Evolutionary conservation across 2,797 vertebrate species (phyloP), one percentile per base, ranked within the genome.

Genomic region (Sebastes cheni): DNA sequence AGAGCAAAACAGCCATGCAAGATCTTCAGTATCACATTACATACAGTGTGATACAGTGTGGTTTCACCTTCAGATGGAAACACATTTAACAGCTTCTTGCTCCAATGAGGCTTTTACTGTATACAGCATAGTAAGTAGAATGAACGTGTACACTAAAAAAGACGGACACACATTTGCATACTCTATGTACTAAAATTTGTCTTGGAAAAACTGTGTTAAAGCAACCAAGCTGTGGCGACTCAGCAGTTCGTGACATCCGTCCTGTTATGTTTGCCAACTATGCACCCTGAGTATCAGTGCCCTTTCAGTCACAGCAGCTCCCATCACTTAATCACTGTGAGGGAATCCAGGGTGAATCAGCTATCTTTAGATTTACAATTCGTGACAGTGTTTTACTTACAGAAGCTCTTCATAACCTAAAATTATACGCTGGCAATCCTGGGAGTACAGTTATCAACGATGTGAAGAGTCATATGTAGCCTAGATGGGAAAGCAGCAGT

Each of bases 261-360:
- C 46, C 46, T 50, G n/a, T 71, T 61, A 68, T 42, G 27, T 77
- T 79, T 72, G 54, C 68, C 59, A 27, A 62, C 72, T 29, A 72
- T 36, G 58, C 58, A 30, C 22, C n/a, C 25, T 67, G 69, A 32
- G 16, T 71, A n/a, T 60, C 64, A 39, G 30, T 42, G 60, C 8
- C 68, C 72, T 77, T 73, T 70, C 54, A 80, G 39, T 75, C 75
- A 59, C 62, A 78, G 29, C 29, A 25, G 39, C 29, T 54, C 14
- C 62, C 55, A n/a, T 67, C 29, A 61, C 18, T 74, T 75, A 9
- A 23, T 76, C 52, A 60, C 20, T 27, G 59, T 62, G 59, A 82
- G 25, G 27, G 34, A 76, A 62, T 13, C 25, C 42, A 61, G 22
- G 12, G 5, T 55, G 77, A 50, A 25, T 29, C 16, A 22, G 8